phyloP scores from a whole-genome alignment of 2,888 invertebrate species.

The Acronicta leporina region DNA sequence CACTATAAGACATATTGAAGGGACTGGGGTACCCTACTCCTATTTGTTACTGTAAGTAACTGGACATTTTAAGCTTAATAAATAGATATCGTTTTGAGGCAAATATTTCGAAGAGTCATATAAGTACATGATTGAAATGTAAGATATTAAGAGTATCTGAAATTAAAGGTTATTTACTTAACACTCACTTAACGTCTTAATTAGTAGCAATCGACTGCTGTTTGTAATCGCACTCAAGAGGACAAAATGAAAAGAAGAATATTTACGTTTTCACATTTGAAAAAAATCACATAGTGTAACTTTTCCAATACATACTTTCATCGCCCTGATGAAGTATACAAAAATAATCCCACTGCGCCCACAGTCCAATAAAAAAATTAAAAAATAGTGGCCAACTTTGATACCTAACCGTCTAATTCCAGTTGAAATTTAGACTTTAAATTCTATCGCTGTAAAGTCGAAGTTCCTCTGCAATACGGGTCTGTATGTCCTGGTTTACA shows the following conservation, averaged over 20 bases:
- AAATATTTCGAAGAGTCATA: too few species aligned
- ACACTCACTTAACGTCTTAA: too few species aligned
- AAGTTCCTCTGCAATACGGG: conserved; percentile 5
- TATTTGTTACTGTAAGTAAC: conserved; percentile 30
- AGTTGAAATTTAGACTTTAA: conserved; percentile 22
- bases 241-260: too few species aligned
- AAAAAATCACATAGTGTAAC: background rate
- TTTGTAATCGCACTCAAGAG: too few species aligned
- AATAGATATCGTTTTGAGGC: too few species aligned
- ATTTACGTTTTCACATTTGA: too few species aligned
- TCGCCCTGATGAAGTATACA: background rate
- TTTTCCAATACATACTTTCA: conserved; percentile 3
- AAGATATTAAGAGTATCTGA: too few species aligned
- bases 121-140: too few species aligned
- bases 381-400: conserved; percentile 20
- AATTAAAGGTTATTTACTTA: too few species aligned
- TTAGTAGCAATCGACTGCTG: too few species aligned
- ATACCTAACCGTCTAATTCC: conserved; percentile 3
- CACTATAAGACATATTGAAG: conserved; percentile 1
- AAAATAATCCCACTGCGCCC: conserved; percentile 9
- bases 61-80: conserved; percentile 22
- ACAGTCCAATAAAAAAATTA: conserved; percentile 20
- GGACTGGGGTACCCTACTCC: conserved; percentile 24
- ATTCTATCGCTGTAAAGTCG: conserved; percentile 4
- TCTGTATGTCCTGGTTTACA: conserved; percentile 24